Conservation (phyloP, 2,113 vertebrate genomes). For the Rhynchomys soricoides region DNA sequence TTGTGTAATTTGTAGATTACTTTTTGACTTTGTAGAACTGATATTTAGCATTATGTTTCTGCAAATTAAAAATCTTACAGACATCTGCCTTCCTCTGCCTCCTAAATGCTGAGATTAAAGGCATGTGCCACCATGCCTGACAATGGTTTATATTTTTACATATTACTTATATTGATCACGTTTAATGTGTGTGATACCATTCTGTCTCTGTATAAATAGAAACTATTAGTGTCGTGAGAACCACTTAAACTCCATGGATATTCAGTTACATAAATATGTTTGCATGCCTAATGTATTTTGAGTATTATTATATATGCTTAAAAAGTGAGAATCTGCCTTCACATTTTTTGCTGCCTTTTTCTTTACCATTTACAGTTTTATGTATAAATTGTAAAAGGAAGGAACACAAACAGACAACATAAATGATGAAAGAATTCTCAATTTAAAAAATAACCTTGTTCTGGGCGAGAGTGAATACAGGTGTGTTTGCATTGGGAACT, state of each 20-base stretch:
- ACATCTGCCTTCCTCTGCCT: background rate
- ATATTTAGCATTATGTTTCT: background rate
- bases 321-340: background rate
- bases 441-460: background rate
- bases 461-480: background rate
- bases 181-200: slow-evolving; percentile 1
- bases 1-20: slow-evolving; percentile 34
- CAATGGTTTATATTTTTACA: background rate
- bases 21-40: slow-evolving; percentile 54
- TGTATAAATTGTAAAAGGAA: background rate
- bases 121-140: background rate
- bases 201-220: background rate
- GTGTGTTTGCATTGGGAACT: background rate
- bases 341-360: background rate
- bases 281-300: background rate
- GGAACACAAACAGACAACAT: background rate
- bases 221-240: slow-evolving; percentile 1
- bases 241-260: background rate
- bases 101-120: background rate
- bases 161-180: background rate
- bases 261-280: background rate
- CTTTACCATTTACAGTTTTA: background rate
- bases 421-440: background rate
- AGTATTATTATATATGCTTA: background rate
- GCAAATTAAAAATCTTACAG: background rate